Evolutionary conservation across 2,797 vertebrate genomes (phyloP).

Genomic region (Erpetoichthys calabaricus): DNA sequence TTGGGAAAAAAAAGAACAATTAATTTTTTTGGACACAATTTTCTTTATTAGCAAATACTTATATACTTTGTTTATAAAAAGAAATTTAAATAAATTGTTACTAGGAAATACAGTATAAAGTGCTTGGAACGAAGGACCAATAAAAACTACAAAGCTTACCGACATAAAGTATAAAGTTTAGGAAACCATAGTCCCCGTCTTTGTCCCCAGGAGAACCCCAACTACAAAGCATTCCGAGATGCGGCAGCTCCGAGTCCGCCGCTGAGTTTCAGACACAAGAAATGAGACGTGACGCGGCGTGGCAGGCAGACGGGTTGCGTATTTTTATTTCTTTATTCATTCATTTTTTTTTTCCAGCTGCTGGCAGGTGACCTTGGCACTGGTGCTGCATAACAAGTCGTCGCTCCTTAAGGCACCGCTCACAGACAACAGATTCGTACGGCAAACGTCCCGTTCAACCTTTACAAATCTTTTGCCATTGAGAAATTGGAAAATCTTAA

Average conservation of each 20-base stretch:
- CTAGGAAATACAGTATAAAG: conserved; percentile 69
- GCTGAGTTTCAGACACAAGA: not conserved
- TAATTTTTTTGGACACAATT: conserved; percentile 41
- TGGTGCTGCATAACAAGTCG: not conserved
- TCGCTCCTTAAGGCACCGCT: not conserved
- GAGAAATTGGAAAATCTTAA: conserved; percentile 8
- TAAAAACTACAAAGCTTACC: conserved; percentile 34
- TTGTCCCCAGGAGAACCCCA: not conserved
- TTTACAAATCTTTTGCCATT: conserved; percentile 17
- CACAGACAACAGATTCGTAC: conserved; percentile 7
- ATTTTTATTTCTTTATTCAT: not conserved
- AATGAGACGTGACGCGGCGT: not conserved
- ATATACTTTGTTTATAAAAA: conserved; percentile 54
- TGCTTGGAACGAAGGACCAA: conserved; percentile 66
- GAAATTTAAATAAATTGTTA: conserved; percentile 65
- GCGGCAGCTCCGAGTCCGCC: not conserved
- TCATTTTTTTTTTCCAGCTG: not conserved
- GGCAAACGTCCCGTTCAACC: too few relatives aligned
- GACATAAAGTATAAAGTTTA: conserved; percentile 1
- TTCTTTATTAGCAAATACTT: conserved; percentile 49
- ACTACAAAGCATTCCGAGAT: not conserved
- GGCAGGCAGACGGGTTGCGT: too few relatives aligned
- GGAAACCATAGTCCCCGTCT: not conserved
- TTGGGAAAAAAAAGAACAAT: conserved; percentile 29
- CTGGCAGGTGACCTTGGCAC: not conserved